Evolutionary conservation across 2,797 vertebrate species (phyloP), one percentile per base, ranked within the genome.

Genomic region (Mionectes olivaceus): DNA sequence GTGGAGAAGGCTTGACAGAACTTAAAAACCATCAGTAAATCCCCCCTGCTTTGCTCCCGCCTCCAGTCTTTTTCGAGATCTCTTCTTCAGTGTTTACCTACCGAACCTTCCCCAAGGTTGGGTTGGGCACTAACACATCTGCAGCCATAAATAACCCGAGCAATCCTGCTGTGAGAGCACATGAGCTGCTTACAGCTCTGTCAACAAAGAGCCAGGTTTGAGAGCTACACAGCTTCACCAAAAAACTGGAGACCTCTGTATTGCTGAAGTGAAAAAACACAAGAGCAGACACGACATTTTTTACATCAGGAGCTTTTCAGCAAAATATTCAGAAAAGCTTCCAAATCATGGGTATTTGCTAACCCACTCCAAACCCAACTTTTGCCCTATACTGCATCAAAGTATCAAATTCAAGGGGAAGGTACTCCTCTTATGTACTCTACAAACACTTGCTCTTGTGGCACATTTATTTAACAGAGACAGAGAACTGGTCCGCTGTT

Each of bases 31-130:
- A 0, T 9, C 21, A 41, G 7, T 17, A 82, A 83, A 74, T 52
- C 9, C 8, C 69, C 19, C 53, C 4, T 0, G 2, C 9, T n/a
- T n/a, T 56, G 41, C n/a, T 23, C 11, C 13, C 14, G 7, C 11
- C 14, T 12, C 21, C 30, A 50, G 59, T 8, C 32, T 33, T 89
- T 69, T 65, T 57, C 32, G 50, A 30, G 49, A 11, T 27, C 22
- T 37, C n/a, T 50, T 46, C 68, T 33, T 21, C 73, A 27, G 39
- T 10, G 69, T 65, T 78, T 23, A 64, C 25, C 30, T 60, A 17
- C 18, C 43, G 14, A 22, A 27, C n/a, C 35, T 74, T 69, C 19
- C 75, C 79, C 0, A 0, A 43, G 56, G 49, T 0, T 6, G 59
- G 59, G 43, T 0, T 6, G 59, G 59, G 43, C 60, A 70, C 1